Conservation (phyloP, 2,113 vertebrate species). For the Xiphorhynchus elegans region DNA sequence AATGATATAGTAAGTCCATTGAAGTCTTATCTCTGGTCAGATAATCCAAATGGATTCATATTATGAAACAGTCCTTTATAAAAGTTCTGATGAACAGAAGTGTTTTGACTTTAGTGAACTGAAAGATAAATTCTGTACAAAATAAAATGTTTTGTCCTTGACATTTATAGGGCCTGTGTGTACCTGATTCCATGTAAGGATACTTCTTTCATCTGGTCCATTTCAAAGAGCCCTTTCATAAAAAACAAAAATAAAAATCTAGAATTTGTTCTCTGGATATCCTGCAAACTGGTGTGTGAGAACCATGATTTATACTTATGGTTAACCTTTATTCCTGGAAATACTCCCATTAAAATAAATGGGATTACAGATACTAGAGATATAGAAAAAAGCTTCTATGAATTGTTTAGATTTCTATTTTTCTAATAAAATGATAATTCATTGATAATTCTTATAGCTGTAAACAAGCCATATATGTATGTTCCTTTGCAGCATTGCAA, state of each 20-base stretch:
- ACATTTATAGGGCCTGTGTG: not conserved
- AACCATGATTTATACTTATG: fast-evolving
- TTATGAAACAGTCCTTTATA: conserved; percentile 73
- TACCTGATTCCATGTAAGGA: conserved; percentile 2
- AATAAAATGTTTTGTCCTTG: conserved; percentile 62
- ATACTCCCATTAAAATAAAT: not conserved
- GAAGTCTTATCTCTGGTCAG: conserved; percentile 79
- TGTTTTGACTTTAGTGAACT: conserved; percentile 63
- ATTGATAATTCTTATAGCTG: not conserved
- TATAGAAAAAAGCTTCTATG: not conserved
- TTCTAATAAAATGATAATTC: not conserved
- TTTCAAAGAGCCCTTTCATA: not conserved
- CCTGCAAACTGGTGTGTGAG: not conserved
- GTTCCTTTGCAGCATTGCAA: not conserved
- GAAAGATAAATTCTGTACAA: conserved; percentile 44
- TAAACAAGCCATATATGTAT: not conserved
- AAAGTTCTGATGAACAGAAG: conserved; percentile 71
- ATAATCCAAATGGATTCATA: conserved; percentile 79
- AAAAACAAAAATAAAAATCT: not conserved
- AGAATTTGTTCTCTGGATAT: not conserved
- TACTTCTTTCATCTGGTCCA: not conserved
- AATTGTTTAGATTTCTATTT: not conserved
- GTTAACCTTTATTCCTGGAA: not conserved
- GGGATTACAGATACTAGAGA: not conserved
- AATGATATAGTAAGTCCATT: conserved; percentile 76